These are phyloP conservation scores for Hypsopygia costalis DNA, from an alignment of 2,888 invertebrate species.

Conservation along the genomic window DNA sequence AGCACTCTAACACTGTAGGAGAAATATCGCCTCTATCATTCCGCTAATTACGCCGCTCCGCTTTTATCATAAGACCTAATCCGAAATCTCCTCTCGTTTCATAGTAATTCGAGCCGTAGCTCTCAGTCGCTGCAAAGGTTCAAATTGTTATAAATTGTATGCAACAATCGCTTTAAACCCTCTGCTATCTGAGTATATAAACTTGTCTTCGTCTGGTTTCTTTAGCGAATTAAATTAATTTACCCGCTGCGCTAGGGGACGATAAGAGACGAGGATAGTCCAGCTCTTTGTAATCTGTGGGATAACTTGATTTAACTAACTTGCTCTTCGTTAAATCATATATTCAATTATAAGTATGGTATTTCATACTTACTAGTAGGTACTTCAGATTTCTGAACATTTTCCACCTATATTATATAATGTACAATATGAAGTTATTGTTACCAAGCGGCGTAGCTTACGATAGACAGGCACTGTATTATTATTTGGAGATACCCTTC, in stretches of 20 bases:
- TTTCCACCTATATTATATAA: too few relatives aligned
- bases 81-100: conserved; percentile 5
- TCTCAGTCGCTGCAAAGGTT: conserved; percentile 2
- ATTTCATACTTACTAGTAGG: too few relatives aligned
- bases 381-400: too few relatives aligned
- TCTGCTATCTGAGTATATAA: conserved; percentile 2
- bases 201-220: conserved; percentile 9
- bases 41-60: too few relatives aligned
- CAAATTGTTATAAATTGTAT: conserved; percentile 10
- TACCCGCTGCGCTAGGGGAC: conserved; percentile 1
- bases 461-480: too few relatives aligned
- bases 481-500: too few relatives aligned
- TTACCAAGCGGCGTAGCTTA: too few relatives aligned
- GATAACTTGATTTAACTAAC: neutral
- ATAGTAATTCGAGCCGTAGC: neutral
- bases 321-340: too few relatives aligned
- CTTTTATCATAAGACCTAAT: neutral
- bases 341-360: too few relatives aligned
- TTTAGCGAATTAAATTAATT: conserved; percentile 11
- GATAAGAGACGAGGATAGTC: neutral
- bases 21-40: too few relatives aligned
- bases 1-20: too few relatives aligned
- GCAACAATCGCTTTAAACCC: conserved; percentile 6
- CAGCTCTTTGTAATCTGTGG: conserved; percentile 1
- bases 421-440: too few relatives aligned